Base-by-base conservation (phyloP, 2,113 vertebrate species). In the Monarcha castaneiventris region DNA sequence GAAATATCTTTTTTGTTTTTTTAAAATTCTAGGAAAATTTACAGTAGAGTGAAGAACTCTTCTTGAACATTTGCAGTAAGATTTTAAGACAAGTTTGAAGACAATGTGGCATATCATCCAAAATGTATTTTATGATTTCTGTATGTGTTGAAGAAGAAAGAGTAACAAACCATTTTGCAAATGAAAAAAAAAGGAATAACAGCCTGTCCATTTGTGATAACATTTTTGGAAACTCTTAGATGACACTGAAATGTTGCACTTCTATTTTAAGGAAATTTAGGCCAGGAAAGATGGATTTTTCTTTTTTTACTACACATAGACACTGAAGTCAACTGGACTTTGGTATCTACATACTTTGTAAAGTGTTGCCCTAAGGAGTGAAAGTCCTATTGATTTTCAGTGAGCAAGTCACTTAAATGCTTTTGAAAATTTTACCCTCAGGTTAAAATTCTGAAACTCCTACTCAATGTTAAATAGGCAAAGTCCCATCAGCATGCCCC, bases 401-500 rank as follows among this genome's bases (percentile, higher is more conserved):
- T 64, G 79, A 95, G 79, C 56, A 73, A 90, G 92, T 94, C 22
- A 10, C 87, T 94, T 86, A 90, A 93, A 95, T 86, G 75, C 93
- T 96, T 96, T 91, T 95, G 92, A 96, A 96, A 97, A 93, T 96
- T 94, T 96, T 96, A 67, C 96, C 94, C 94, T 91, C 54, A 13
- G 93, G 96, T 73, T 93, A 96, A 94, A 96, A 96, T 96, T 94
- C 96, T 96, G 94, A 93, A 96, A 93, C 94, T 96, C 95, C 94
- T 90, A 95, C 94, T 96, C 93, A 92, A 0, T 48, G 85, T 86
- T 83, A 88, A 92, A 79, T 87, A 95, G 84, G 85, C 88, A 33
- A 95, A 86, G 75, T 85, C 92, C 88, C 90, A 96, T 90, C 92
- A 92, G 72, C 88, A 49, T 84, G 85, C 76, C 79, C 44, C 44